Conservation (phyloP, 2,113 vertebrate species). For the Oostethus manadensis region DNA sequence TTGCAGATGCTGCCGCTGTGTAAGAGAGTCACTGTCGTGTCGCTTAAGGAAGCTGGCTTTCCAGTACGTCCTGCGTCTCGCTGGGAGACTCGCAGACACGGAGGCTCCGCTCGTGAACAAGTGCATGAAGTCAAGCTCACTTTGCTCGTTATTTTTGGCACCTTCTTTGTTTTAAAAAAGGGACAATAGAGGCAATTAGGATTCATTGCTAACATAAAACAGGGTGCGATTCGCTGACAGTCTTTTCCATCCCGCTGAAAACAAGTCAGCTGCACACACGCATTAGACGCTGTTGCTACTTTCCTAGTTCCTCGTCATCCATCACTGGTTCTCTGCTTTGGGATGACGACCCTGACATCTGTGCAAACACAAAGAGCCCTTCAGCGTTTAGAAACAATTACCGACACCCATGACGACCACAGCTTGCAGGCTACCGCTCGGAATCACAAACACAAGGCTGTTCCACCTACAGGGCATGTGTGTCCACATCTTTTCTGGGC, state of each 20-base stretch:
- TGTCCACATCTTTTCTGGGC: not conserved
- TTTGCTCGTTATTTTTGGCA: slow-evolving; percentile 50
- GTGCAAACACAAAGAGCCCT: slow-evolving; percentile 51
- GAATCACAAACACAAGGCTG: slow-evolving; percentile 14
- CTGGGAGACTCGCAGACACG: slow-evolving; percentile 53
- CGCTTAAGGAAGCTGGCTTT: slow-evolving; percentile 55
- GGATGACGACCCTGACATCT: slow-evolving; percentile 59
- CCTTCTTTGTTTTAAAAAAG: slow-evolving; percentile 37
- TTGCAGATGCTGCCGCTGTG: slow-evolving; percentile 35
- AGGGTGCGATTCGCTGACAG: slow-evolving; percentile 31
- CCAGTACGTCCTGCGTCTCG: slow-evolving; percentile 56
- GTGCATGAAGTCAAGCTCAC: slow-evolving; percentile 48
- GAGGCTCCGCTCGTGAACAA: slow-evolving; percentile 63
- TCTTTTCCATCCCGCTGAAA: slow-evolving; percentile 40
- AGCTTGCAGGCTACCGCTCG: slow-evolving; percentile 5
- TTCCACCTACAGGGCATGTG: not conserved
- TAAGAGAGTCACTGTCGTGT: slow-evolving; percentile 57
- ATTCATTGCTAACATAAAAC: slow-evolving; percentile 36
- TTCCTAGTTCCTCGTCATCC: slow-evolving; percentile 51
- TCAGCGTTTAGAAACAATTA: slow-evolving; percentile 26
- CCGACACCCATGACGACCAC: slow-evolving; percentile 18
- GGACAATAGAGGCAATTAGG: slow-evolving; percentile 49
- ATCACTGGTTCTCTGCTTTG: slow-evolving; percentile 56
- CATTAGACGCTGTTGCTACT: slow-evolving; percentile 22
- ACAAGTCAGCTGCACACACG: slow-evolving; percentile 18